Conservation (phyloP, 2,797 vertebrate species). For the Malacoctenus gilli region DNA sequence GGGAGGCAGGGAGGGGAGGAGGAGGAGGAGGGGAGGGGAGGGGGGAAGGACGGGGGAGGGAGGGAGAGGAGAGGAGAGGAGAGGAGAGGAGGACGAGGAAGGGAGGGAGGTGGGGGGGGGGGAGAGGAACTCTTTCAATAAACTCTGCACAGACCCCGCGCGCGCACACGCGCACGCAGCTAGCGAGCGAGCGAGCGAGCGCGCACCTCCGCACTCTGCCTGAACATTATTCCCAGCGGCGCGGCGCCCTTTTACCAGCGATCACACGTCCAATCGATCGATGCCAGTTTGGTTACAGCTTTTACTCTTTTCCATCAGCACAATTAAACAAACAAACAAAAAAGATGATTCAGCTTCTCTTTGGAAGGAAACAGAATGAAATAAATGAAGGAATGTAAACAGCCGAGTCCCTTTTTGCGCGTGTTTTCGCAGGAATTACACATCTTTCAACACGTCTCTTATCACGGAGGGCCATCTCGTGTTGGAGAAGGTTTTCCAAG, state of each 20-base stretch:
- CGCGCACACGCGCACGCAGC: conserved; percentile 21
- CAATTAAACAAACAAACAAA: conserved; percentile 19
- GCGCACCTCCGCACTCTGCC: conserved; percentile 38
- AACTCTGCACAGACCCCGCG: conserved; percentile 71
- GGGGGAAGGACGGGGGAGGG: conserved; percentile 34
- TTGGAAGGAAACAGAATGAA: no score
- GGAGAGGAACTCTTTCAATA: conserved; percentile 82
- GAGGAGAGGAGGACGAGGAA: no score
- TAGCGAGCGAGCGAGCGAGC: neutral
- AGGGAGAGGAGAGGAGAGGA: conserved; percentile 24
- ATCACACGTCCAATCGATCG: conserved; percentile 75
- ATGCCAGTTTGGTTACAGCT: conserved; percentile 32
- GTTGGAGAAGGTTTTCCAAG: conserved; percentile 34
- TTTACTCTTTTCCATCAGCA: conserved; percentile 6
- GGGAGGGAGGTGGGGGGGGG: conserved; percentile 27
- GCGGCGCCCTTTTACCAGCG: conserved; percentile 53
- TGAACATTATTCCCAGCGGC: conserved; percentile 62
- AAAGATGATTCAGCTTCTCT: conserved; percentile 31
- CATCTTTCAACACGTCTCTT: conserved; percentile 53
- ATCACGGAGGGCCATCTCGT: conserved; percentile 44
- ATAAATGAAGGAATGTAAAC: conserved; percentile 41
- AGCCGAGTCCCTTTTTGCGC: conserved; percentile 2
- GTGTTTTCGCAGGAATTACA: conserved; percentile 24
- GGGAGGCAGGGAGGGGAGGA: conserved; percentile 20
- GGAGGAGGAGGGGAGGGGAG: neutral